A percentile compares a stretch with the other conserved stretches of the same genome.
Conservation (phyloP, 2,888 invertebrate genomes). For the Zele albiditarsus region DNA sequence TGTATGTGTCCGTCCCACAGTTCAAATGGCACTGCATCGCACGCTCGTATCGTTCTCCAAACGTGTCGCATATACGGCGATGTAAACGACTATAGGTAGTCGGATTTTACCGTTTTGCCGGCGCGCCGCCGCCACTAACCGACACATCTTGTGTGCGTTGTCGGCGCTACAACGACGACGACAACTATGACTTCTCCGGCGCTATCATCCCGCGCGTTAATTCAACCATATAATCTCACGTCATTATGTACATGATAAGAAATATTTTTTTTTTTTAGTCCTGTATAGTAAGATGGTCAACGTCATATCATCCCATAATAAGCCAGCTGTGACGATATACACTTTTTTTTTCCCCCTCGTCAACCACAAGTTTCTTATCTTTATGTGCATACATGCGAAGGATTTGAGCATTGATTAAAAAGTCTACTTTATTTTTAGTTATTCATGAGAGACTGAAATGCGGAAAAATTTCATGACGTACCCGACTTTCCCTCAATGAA, state of each 20-base stretch:
- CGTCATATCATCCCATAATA: conserved; percentile 24
- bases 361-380: conserved; percentile 38
- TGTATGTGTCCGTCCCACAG: conserved; percentile 39
- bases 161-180: not conserved
- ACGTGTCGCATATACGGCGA: conserved; percentile 33
- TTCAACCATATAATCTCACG: conserved; percentile 61
- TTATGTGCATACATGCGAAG: conserved; percentile 22
- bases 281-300: not conserved
- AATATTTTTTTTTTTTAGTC: conserved; percentile 9
- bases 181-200: not conserved
- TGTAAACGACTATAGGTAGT: conserved; percentile 25
- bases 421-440: too few relatives aligned
- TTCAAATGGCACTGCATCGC: conserved; percentile 29
- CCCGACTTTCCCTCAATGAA: too few relatives aligned
- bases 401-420: too few relatives aligned
- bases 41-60: conserved; percentile 23
- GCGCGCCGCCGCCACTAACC: not conserved
- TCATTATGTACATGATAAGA: conserved; percentile 57
- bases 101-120: conserved; percentile 29
- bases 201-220: conserved; percentile 47
- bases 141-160: conserved; percentile 10
- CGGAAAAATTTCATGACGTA: too few relatives aligned
- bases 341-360: conserved; percentile 48
- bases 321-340: conserved; percentile 42
- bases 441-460: too few relatives aligned